These are phyloP conservation scores for Drosophila jambulina DNA, from an alignment of 1,140 invertebrate genomes.

Conservation along the genomic window DNA sequence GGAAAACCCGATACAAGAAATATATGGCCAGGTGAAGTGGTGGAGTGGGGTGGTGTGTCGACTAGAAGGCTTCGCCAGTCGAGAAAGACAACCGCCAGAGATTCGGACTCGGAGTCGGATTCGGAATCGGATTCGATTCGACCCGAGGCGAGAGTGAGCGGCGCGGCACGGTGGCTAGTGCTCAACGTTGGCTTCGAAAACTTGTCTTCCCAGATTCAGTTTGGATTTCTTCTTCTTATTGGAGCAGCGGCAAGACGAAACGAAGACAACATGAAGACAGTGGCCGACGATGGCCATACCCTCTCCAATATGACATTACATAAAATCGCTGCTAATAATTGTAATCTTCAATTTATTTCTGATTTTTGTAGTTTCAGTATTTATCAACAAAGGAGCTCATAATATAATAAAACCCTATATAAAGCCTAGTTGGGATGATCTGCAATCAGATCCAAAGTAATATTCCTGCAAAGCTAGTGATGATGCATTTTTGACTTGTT, in stretches of 20 bases:
- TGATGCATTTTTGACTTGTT: too few species aligned
- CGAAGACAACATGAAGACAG: slow-evolving; percentile 16
- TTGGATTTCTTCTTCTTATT: slow-evolving; percentile 78
- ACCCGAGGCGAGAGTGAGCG: slow-evolving; percentile 42
- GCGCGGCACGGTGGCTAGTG: slow-evolving; percentile 8
- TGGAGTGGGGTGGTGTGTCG: slow-evolving; percentile 8
- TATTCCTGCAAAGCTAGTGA: too few species aligned
- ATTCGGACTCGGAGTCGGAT: slow-evolving; percentile 16
- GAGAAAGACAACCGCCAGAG: slow-evolving; percentile 32
- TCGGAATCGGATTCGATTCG: slow-evolving; percentile 29
- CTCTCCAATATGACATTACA: not conserved
- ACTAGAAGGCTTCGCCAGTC: slow-evolving; percentile 41
- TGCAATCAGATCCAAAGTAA: not conserved
- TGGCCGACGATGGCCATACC: slow-evolving; percentile 1
- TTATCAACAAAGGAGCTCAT: not conserved
- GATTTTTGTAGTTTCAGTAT: not conserved
- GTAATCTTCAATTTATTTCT: not conserved
- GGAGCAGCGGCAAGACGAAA: slow-evolving; percentile 47
- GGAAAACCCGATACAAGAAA: slow-evolving; percentile 70
- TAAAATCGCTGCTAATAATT: not conserved
- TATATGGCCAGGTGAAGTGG: slow-evolving; percentile 39
- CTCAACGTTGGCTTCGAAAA: slow-evolving; percentile 58
- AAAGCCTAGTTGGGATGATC: too few species aligned
- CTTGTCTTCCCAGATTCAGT: slow-evolving; percentile 83
- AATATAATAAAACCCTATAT: not conserved